Conservation (phyloP, 2,797 vertebrate genomes). For the Emydoidea blandingii region DNA sequence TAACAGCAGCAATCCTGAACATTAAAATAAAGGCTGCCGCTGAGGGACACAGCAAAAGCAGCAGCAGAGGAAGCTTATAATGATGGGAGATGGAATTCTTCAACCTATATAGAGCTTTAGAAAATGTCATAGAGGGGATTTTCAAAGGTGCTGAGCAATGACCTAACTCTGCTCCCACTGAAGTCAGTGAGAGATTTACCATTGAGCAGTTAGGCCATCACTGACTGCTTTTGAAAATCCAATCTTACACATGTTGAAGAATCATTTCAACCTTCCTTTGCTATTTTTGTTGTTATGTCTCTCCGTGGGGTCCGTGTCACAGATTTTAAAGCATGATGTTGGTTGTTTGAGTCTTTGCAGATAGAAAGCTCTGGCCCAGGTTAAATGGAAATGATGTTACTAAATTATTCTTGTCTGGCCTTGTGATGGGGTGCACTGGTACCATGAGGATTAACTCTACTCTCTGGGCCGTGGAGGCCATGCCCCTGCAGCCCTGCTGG, state of each 20-base stretch:
- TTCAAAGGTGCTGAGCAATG: neutral
- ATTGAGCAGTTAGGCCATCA: neutral
- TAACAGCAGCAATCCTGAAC: neutral
- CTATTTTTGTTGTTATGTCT: neutral
- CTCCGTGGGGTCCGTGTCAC: accelerated
- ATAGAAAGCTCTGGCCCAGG: neutral
- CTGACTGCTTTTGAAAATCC: neutral
- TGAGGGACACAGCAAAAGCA: constrained; percentile 1
- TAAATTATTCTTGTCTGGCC: neutral
- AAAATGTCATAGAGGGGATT: neutral
- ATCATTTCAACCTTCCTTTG: neutral
- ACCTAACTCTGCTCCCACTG: neutral
- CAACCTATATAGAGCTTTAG: neutral
- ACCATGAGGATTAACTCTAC: too few relatives aligned
- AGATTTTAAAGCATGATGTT: neutral
- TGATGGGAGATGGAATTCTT: neutral
- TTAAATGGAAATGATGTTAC: neutral
- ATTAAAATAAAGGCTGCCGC: neutral
- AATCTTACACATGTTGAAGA: accelerated
- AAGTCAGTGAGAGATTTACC: neutral
- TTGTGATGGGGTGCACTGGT: neutral
- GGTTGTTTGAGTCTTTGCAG: neutral
- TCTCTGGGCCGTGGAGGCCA: too few relatives aligned
- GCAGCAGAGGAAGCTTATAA: neutral
- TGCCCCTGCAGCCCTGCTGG: too few relatives aligned